Base-by-base conservation (phyloP, 2,888 invertebrate species). In the Meloe dianella region DNA sequence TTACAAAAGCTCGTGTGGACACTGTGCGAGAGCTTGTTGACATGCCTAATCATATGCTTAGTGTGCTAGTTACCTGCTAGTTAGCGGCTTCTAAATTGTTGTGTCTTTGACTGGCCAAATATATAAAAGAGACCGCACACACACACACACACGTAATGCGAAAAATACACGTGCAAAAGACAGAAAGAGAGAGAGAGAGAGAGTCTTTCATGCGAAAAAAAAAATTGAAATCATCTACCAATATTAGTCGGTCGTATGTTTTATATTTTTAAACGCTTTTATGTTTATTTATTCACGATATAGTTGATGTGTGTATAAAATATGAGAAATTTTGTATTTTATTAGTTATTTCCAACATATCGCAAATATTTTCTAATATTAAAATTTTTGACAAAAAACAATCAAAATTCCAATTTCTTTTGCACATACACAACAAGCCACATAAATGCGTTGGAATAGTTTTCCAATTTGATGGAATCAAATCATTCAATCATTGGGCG, bases 21-120 rank as follows among this genome's bases (percentile, higher is more conserved):
- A 47, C 47, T 47, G 47, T 47, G 17, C 17, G 17, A 47, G 61
- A n/a, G n/a, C 68, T 62, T 63, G 72, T 72, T 72, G 72, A 72
- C 72, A 72, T 68, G 60, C 69, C 60, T 71, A 71, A 72, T 72
- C 63, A 71, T 64, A 72, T 71, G 68, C 70, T 67, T 67, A 67
- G 67, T 61, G 65, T 22, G 54, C 10, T 72, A 73, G 63, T 73
- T 74, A 74, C 71, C 72, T 70, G 73, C 60, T 74, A 71, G 71
- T 73, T 74, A 71, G 66, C 68, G 67, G 63, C 69, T 66, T 65
- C 66, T 66, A 71, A 68, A 54, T 65, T 66, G 67, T 67, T 57
- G 2, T 65, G 22, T 66, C 51, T 51, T 51, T 51, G 47, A 22
- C 20, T 20, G 8, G 10, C 8, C 1, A 51, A 22, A 51, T 22